phyloP scores from a whole-genome alignment of 2,888 invertebrate genomes.

The Protodeltote pygarga region DNA sequence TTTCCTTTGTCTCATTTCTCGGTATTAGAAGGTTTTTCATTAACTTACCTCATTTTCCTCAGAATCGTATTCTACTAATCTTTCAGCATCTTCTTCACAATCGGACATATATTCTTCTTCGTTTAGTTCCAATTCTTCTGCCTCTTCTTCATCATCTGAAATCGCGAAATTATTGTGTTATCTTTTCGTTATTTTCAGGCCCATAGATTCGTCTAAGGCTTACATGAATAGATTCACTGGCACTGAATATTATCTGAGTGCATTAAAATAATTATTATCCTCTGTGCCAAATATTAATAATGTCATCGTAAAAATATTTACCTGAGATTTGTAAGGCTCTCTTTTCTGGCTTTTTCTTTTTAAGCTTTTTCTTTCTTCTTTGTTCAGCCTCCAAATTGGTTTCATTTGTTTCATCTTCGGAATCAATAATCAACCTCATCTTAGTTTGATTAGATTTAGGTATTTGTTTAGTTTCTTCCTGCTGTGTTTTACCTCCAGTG shows the following conservation, averaged over 20 bases:
- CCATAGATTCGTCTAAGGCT: too few species aligned
- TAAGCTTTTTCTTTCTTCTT: conserved; percentile 69
- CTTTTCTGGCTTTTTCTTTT: conserved; percentile 69
- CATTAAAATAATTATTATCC: too few species aligned
- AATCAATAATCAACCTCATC: conserved; percentile 77
- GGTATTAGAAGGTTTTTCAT: not conserved
- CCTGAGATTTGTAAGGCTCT: conserved; percentile 80
- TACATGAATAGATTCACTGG: too few species aligned
- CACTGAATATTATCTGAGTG: too few species aligned
- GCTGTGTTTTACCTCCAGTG: conserved; percentile 44
- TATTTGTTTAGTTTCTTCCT: conserved; percentile 33
- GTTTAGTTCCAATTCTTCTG: conserved; percentile 61
- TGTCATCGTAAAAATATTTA: conserved; percentile 33
- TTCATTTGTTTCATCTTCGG: conserved; percentile 71
- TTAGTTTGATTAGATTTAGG: conserved; percentile 53
- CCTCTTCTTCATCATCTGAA: conserved; percentile 66
- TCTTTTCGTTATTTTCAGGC: too few species aligned
- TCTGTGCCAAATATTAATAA: not conserved
- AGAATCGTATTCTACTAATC: conserved; percentile 91
- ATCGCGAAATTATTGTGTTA: too few species aligned
- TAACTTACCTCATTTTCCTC: conserved; percentile 91
- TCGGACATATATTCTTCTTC: conserved; percentile 70
- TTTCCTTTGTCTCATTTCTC: too few species aligned
- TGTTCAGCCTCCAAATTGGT: conserved; percentile 21
- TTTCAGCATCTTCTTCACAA: conserved; percentile 66